Percentiles rank a stretch among this genome's conserved stretches.
Evolutionary conservation across 1,140 invertebrate species (phyloP).

Genomic region (Saccostrea glomerata): DNA sequence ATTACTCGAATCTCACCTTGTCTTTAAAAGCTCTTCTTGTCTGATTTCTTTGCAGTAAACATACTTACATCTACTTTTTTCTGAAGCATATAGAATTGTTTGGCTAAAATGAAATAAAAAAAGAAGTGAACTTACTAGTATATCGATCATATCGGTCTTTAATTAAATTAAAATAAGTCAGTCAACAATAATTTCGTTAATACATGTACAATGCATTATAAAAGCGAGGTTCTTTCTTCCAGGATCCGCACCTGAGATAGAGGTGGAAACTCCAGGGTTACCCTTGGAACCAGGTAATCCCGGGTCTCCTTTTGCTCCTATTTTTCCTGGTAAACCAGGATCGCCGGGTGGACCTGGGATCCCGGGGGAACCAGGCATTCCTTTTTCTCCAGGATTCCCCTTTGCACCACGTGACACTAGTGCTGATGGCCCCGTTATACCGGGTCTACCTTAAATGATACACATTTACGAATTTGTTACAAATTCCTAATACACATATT

Average conservation of each 20-base stretch:
- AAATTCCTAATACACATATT: too few species aligned
- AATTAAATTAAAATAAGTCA: too few species aligned
- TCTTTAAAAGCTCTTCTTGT: too few species aligned
- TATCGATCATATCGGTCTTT: too few species aligned
- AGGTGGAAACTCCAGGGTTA: not conserved
- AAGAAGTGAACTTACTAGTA: too few species aligned
- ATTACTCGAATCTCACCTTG: too few species aligned
- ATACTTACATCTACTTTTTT: not conserved
- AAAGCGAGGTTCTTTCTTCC: too few species aligned
- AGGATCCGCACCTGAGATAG: not conserved
- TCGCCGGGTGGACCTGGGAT: not conserved
- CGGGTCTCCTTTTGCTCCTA: not conserved
- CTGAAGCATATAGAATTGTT: not conserved
- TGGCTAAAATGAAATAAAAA: not conserved
- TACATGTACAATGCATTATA: too few species aligned
- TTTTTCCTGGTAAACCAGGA: not conserved
- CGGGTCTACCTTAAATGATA: not conserved
- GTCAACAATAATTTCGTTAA: too few species aligned
- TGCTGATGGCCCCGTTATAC: not conserved
- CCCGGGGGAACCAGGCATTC: slow-evolving; percentile 3
- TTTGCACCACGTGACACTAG: not conserved
- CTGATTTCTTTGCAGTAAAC: not conserved
- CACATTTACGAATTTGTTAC: not conserved
- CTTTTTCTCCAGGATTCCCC: slow-evolving; percentile 10
- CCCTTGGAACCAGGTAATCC: slow-evolving; percentile 14